Base-by-base conservation (phyloP, 2,113 vertebrate species). In the Aptenodytes forsteri region DNA sequence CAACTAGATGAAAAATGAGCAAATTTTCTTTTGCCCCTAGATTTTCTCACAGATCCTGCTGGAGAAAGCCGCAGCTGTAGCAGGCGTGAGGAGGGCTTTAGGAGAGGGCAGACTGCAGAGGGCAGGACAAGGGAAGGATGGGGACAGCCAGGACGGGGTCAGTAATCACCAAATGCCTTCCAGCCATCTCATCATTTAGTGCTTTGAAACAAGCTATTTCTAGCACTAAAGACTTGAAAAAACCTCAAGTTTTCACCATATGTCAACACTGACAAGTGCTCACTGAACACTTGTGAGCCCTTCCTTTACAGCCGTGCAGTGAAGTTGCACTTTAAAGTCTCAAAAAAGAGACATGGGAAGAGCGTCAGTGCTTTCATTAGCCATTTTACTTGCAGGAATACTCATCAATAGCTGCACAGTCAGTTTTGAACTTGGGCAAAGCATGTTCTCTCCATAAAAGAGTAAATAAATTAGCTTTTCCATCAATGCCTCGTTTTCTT, bases 401-500 rank as follows among this genome's bases (percentile, higher is more conserved):
- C 54, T 72, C 95, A 91, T 80, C 66, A 85, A 72, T 69, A 94
- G 91, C 87, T 62, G 44, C 84, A 85, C 54, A 87, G 58, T 12
- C 78, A 77, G 78, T 76, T 80, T 29, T 79, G 54, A 93, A 87
- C 89, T 77, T n/a, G 64, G 83, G 73, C 54, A 91, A 89, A 79
- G 77, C 75, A 30, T 50, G 81, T 47, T 67, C 66, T 83, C 78
- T 79, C 73, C 62, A 77, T 62, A 69, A 93, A 89, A 85, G 77
- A 89, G 83, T 85, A 97, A 95, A 94, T 77, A 95, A 95, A 93
- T 92, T 46, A 82, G 89, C 87, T 93, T 94, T 87, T 91, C 83
- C 66, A 93, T 87, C 89, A 94, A 79, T 69, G 95, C 50, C 87
- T 83, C 90, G 52, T 77, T 89, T 94, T 52, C 81, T 58, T 3